A percentile compares a stretch with the other conserved stretches of the same genome.
These are phyloP conservation scores for Zalophus californianus DNA, from an alignment of 2,797 vertebrate genomes.

Conservation along the genomic window DNA sequence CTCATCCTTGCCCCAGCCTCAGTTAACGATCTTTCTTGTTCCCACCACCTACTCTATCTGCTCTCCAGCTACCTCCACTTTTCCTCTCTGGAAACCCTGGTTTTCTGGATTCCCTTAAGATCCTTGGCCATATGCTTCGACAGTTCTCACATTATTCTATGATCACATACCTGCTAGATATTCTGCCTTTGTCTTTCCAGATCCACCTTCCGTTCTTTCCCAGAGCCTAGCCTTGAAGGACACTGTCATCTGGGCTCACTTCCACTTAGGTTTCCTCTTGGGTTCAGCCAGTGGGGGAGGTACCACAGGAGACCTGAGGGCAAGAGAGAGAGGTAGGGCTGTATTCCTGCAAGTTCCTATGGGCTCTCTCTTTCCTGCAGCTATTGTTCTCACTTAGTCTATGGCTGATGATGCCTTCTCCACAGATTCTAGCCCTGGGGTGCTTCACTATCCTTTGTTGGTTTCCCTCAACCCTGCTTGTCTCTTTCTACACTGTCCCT, in stretches of 20 bases:
- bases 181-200: background rate
- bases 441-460: background rate
- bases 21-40: background rate
- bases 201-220: background rate
- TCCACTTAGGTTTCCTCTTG: background rate
- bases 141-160: background rate
- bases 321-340: background rate
- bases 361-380: background rate
- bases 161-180: background rate
- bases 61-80: background rate
- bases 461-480: background rate
- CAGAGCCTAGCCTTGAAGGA: background rate
- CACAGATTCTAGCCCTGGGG: background rate
- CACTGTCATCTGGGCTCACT: background rate
- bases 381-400: background rate
- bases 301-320: background rate
- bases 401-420: background rate
- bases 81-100: background rate
- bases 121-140: background rate
- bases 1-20: background rate
- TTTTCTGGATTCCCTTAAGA: slow-evolving; percentile 8
- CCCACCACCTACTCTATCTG: background rate
- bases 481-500: background rate
- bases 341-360: background rate
- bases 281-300: background rate